A percentile compares a stretch with the other conserved stretches of the same genome.
Evolutionary conservation across 2,797 vertebrate species (phyloP).

Genomic region (Fratercula arctica): DNA sequence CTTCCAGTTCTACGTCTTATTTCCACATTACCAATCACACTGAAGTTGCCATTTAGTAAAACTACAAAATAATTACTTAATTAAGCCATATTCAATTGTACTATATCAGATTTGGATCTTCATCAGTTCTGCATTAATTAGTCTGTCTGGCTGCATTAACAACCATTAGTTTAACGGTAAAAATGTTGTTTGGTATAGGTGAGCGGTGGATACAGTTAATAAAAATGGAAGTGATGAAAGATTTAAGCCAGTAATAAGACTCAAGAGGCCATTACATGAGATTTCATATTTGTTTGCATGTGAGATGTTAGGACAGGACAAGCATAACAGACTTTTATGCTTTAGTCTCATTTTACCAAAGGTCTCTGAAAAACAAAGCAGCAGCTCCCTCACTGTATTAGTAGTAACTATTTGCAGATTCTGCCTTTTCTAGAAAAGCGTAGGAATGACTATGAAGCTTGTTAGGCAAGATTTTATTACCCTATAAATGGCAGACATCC

Average conservation of each 20-base stretch:
- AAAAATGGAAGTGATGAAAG: neutral
- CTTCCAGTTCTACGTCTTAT: neutral
- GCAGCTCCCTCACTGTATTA: neutral
- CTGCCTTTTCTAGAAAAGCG: neutral
- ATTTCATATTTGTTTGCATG: neutral
- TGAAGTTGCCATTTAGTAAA: neutral
- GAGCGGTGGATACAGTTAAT: neutral
- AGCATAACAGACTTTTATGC: neutral
- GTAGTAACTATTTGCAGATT: neutral
- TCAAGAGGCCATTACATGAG: neutral
- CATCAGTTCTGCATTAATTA: neutral
- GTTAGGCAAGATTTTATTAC: neutral
- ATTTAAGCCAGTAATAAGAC: neutral
- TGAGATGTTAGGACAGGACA: neutral
- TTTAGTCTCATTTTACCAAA: neutral
- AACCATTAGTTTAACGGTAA: neutral
- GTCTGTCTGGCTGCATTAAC: neutral
- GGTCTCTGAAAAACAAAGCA: neutral
- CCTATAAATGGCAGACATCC: neutral
- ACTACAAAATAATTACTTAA: neutral
- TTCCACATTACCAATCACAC: neutral
- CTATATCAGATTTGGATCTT: neutral
- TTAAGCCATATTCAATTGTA: neutral
- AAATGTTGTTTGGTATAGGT: neutral
- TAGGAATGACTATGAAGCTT: neutral